Conservation (phyloP, 1,140 invertebrate species). For the Drosophila arizonae region DNA sequence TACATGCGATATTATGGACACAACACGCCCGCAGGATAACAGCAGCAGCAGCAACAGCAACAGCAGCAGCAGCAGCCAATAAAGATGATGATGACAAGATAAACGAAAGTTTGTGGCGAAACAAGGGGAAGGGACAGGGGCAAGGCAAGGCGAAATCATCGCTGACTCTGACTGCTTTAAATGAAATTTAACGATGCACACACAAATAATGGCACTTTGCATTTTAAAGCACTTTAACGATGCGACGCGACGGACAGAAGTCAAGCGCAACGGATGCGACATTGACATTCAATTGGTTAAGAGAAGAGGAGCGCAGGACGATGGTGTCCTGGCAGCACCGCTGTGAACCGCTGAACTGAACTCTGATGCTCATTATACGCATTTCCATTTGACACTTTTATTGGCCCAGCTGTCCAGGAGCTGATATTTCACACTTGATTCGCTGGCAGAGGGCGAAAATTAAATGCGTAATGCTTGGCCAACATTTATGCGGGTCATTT, state of each 20-base stretch:
- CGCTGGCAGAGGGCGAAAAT: constrained; percentile 23
- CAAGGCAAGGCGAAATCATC: constrained; percentile 25
- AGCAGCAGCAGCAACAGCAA: constrained; percentile 42
- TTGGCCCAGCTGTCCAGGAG: constrained; percentile 57
- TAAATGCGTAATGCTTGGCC: constrained; percentile 54
- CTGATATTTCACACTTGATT: constrained; percentile 58
- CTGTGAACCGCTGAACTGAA: constrained; percentile 21
- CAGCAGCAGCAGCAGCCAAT: constrained; percentile 56
- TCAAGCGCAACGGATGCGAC: constrained; percentile 47
- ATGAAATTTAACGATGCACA: constrained; percentile 78
- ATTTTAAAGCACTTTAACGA: constrained; percentile 75
- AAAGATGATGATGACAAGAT: constrained; percentile 75
- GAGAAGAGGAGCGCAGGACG: constrained; percentile 3
- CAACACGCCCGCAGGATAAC: constrained; percentile 64
- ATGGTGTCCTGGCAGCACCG: constrained; percentile 19
- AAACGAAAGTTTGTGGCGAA: constrained; percentile 52
- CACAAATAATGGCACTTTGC: constrained; percentile 79
- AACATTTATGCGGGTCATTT: constrained; percentile 73
- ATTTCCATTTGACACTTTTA: constrained; percentile 76
- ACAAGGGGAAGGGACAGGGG: neutral
- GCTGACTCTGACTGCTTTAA: constrained; percentile 55
- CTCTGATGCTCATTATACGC: constrained; percentile 72
- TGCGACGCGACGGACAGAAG: constrained; percentile 43
- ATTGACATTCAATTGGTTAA: constrained; percentile 63
- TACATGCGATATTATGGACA: constrained; percentile 66